These are phyloP conservation scores for Drosophila pseudoobscura DNA, from an alignment of 1,140 invertebrate species.

Conservation along the genomic window DNA sequence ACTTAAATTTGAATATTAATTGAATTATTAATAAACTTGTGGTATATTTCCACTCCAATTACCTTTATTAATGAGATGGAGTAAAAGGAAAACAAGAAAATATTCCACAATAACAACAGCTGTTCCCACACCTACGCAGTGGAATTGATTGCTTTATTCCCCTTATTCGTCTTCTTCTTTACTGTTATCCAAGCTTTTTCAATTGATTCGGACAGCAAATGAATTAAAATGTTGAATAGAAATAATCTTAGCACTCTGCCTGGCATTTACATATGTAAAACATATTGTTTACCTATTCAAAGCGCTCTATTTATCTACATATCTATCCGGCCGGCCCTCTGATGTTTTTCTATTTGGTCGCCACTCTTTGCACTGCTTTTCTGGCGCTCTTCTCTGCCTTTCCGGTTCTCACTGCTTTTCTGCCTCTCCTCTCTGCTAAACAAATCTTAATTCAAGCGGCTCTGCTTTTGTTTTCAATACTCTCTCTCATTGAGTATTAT, in stretches of 20 bases:
- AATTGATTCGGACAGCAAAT: conserved; percentile 23
- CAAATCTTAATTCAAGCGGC: no score
- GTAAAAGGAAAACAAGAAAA: not conserved
- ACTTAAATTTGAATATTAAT: no score
- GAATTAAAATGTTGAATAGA: conserved; percentile 26
- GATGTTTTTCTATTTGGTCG: conserved; percentile 27
- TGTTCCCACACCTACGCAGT: conserved; percentile 33
- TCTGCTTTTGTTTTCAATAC: no score
- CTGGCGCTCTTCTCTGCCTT: conserved; percentile 17
- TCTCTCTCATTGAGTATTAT: no score
- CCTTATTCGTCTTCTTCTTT: not conserved
- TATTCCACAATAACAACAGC: conserved; percentile 19
- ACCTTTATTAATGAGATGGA: conserved; percentile 3
- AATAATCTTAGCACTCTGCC: conserved; percentile 18
- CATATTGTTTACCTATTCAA: conserved; percentile 38
- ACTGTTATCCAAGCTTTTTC: conserved; percentile 1
- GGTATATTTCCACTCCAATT: not conserved
- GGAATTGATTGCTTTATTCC: conserved; percentile 15
- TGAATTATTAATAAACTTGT: conserved; percentile 11
- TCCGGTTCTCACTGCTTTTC: not conserved
- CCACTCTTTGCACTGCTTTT: conserved; percentile 47
- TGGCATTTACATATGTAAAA: conserved; percentile 72
- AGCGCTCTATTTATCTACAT: conserved; percentile 1
- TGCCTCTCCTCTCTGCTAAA: no score
- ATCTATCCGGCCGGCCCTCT: conserved; percentile 3